Evolutionary conservation across 2,888 invertebrate species (phyloP).

Genomic region (Hypomecis atomaria): DNA sequence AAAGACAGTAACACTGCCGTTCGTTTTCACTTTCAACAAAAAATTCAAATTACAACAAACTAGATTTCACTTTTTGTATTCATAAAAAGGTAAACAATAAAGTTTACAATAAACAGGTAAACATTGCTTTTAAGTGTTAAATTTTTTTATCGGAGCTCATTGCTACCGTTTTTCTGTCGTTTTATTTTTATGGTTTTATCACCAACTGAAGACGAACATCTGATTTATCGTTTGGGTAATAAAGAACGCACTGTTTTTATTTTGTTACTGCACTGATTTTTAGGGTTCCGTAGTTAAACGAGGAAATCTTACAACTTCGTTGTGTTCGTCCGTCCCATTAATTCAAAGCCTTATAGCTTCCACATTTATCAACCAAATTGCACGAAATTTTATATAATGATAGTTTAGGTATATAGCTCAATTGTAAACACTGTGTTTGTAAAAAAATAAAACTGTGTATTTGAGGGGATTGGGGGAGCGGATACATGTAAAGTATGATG

Average conservation of each 20-base stretch:
- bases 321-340: no score
- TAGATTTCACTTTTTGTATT: constrained; percentile 65
- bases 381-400: no score
- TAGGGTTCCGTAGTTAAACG: no score
- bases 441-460: no score
- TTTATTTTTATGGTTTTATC: constrained; percentile 34
- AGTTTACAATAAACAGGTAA: constrained; percentile 59
- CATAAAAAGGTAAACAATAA: constrained; percentile 57
- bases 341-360: no score
- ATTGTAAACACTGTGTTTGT: no score
- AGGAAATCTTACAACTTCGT: no score
- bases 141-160: constrained; percentile 46
- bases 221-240: constrained; percentile 37
- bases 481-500: no score
- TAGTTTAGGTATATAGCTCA: no score
- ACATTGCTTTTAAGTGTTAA: constrained; percentile 46
- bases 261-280: no score
- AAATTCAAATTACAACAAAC: constrained; percentile 52
- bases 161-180: constrained; percentile 51
- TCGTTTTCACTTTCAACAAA: constrained; percentile 76
- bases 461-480: no score
- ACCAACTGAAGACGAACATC: constrained; percentile 26
- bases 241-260: constrained; percentile 14
- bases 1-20: constrained; percentile 45
- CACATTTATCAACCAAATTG: no score